These are phyloP conservation scores for Whitmania pigra DNA, from an alignment of 1,140 invertebrate species.

Conservation along the genomic window DNA sequence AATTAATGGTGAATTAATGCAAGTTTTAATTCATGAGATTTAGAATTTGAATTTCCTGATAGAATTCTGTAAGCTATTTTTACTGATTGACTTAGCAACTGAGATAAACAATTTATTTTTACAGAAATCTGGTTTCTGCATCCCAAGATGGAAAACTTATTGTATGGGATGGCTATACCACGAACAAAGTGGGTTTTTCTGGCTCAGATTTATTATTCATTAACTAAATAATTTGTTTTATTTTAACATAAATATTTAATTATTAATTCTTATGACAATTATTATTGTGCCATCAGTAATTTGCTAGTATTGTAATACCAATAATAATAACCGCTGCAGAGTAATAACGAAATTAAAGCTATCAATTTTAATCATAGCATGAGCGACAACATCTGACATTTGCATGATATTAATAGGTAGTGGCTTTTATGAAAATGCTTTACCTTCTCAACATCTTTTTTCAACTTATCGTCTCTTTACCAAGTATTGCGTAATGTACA, in stretches of 20 bases:
- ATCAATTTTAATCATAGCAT: background rate
- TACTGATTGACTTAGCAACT: no score
- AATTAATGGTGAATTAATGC: background rate
- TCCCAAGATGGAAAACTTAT: conserved; percentile 84
- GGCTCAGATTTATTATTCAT: no score
- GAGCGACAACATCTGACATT: background rate
- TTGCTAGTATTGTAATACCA: background rate
- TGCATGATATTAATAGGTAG: no score
- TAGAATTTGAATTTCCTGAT: background rate
- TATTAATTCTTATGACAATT: no score
- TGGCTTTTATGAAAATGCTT: no score
- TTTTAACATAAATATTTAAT: no score
- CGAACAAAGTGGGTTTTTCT: conserved; percentile 61
- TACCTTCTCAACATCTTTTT: background rate
- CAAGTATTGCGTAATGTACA: background rate
- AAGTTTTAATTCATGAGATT: background rate
- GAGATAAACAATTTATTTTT: conserved; percentile 21
- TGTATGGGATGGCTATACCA: conserved; percentile 91
- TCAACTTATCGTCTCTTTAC: background rate
- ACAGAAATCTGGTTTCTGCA: conserved; percentile 78
- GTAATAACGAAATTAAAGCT: background rate
- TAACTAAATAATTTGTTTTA: no score
- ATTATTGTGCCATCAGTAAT: no score
- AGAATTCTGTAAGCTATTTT: background rate
- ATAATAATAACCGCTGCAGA: background rate